A percentile compares a stretch with the other conserved stretches of the same genome.
phyloP scores from a whole-genome alignment of 2,797 vertebrate genomes.

The Tadarida brasiliensis region DNA sequence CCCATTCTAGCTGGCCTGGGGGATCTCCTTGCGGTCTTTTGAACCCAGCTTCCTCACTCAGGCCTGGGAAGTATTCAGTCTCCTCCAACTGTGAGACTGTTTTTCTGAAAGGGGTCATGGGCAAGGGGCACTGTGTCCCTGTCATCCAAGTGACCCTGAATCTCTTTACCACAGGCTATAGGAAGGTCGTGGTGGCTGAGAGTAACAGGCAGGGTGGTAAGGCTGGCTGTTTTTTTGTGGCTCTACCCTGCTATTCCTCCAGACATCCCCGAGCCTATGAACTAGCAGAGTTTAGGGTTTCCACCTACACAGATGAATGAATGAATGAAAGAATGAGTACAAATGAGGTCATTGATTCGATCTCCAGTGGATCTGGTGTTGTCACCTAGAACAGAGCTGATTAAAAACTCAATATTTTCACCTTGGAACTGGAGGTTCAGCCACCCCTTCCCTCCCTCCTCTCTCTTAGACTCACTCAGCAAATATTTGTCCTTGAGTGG shows the following conservation, averaged over 20 bases:
- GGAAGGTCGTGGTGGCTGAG: not conserved
- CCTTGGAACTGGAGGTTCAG: not conserved
- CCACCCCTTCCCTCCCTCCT: rapidly evolving
- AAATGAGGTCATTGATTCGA: not conserved
- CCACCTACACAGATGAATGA: no score
- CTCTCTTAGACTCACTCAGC: not conserved
- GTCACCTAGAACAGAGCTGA: not conserved
- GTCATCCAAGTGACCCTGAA: not conserved
- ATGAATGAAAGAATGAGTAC: not conserved
- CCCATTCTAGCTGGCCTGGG: not conserved
- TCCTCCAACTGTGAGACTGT: not conserved
- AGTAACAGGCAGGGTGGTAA: not conserved
- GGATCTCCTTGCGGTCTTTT: not conserved
- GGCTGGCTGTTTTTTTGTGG: not conserved
- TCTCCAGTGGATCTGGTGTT: not conserved
- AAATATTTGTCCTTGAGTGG: constrained; percentile 1
- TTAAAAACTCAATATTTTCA: not conserved
- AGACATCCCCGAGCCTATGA: not conserved
- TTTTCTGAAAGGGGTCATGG: not conserved
- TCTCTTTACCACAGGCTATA: not conserved
- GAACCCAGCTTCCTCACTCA: not conserved
- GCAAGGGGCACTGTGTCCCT: not conserved
- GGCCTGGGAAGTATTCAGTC: not conserved
- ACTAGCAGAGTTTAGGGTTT: not conserved
- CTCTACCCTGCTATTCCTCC: not conserved